phyloP scores from a whole-genome alignment of 2,888 invertebrate genomes.

The Caenorhabditis zanzibari region DNA sequence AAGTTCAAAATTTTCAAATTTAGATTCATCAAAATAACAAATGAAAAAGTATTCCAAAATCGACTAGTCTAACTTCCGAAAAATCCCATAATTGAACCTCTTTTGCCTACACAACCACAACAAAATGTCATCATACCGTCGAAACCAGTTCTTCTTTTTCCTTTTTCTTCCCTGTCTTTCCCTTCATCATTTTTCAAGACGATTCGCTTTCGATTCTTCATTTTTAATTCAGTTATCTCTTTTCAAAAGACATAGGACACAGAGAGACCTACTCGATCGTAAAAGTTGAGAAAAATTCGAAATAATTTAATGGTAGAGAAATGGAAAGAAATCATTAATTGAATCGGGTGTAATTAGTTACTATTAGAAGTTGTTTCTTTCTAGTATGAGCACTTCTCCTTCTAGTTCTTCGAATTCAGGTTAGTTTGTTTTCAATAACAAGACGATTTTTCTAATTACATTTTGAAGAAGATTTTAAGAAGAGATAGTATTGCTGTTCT shows the following conservation, averaged over 20 bases:
- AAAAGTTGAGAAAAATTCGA: slow-evolving; percentile 24
- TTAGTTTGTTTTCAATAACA: slow-evolving; percentile 19
- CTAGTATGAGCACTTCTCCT: slow-evolving; percentile 22
- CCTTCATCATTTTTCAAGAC: slow-evolving; percentile 4
- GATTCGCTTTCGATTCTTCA: slow-evolving; percentile 11
- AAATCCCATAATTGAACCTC: slow-evolving; percentile 52
- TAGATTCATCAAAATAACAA: no score
- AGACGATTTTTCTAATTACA: not conserved
- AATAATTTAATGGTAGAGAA: not conserved
- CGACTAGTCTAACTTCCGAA: no score
- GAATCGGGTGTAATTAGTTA: slow-evolving; percentile 22
- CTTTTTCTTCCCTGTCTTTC: not conserved
- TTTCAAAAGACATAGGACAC: slow-evolving; percentile 35
- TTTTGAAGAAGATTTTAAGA: slow-evolving; percentile 6
- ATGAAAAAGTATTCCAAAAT: not conserved
- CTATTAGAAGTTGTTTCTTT: slow-evolving; percentile 14
- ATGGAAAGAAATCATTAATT: slow-evolving; percentile 27
- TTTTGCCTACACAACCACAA: slow-evolving; percentile 2
- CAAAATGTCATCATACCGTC: slow-evolving; percentile 35
- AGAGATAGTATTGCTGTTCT: slow-evolving; percentile 29
- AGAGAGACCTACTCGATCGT: slow-evolving; percentile 39
- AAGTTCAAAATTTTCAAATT: no score
- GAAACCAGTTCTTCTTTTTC: slow-evolving; percentile 33
- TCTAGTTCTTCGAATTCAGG: slow-evolving; percentile 35
- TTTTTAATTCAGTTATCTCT: slow-evolving; percentile 41